Evolutionary conservation across 2,113 vertebrate genomes (phyloP).

Genomic region (Rana temporaria): DNA sequence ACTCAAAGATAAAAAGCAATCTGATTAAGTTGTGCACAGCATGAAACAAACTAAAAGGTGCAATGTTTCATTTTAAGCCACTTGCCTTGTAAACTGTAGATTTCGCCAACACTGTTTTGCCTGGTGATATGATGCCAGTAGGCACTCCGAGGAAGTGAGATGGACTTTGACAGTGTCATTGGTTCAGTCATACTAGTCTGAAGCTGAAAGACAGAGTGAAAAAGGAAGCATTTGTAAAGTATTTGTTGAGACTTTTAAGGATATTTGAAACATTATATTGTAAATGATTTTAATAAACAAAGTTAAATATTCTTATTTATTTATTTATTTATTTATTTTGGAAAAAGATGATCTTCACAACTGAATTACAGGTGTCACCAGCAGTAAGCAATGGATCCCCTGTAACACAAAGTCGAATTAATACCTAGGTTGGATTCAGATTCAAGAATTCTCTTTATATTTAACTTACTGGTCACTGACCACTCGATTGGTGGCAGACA

Average conservation of each 20-base stretch:
- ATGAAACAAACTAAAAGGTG: slow-evolving; percentile 44
- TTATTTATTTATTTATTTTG: too few relatives aligned
- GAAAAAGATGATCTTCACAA: too few relatives aligned
- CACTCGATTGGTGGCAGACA: too few relatives aligned
- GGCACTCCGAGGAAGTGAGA: slow-evolving; percentile 94
- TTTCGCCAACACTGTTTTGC: slow-evolving; percentile 95
- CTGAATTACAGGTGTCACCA: too few relatives aligned
- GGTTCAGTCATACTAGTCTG: slow-evolving; percentile 86
- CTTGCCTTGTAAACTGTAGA: slow-evolving; percentile 97
- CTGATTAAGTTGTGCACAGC: slow-evolving; percentile 53
- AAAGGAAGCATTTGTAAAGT: background rate
- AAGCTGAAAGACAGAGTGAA: slow-evolving; percentile 77
- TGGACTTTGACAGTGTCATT: slow-evolving; percentile 88
- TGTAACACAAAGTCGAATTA: too few relatives aligned
- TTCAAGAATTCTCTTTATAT: too few relatives aligned
- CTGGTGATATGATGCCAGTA: slow-evolving; percentile 98
- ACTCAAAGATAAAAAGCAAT: slow-evolving; percentile 53
- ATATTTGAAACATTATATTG: too few relatives aligned
- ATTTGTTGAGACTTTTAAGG: background rate
- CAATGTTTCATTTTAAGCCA: slow-evolving; percentile 29
- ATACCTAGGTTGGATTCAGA: too few relatives aligned
- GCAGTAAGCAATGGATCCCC: too few relatives aligned
- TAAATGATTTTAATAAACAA: too few relatives aligned
- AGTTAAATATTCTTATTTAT: too few relatives aligned
- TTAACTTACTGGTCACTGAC: too few relatives aligned